Base-by-base conservation (phyloP, 2,113 vertebrate genomes). In the Dromas ardeola region DNA sequence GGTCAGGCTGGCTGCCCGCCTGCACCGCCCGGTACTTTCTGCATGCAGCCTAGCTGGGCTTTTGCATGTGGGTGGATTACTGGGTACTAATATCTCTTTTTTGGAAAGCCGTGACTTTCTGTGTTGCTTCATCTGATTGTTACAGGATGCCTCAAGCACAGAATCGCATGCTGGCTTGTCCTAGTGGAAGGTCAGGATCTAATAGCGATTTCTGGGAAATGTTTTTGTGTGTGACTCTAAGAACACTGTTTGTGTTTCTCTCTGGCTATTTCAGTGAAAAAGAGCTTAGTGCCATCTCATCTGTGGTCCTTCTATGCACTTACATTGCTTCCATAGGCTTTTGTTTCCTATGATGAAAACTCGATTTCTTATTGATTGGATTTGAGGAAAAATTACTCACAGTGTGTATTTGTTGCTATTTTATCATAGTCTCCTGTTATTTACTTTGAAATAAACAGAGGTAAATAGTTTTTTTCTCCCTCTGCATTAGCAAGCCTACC, bases 131-230 rank as follows among this genome's bases (percentile, higher is more conserved):
- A 10, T 38, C 29, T 53, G 23, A 53, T 52, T 27, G 17, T 15
- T 25, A 11, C 6, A 12, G 5, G 1, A 36, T 62, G 20, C 26
- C 5, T 55, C 66, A 22, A 55, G 59, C 17, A 25, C 3, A 56
- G 55, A 74, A 47, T 34, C 11, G 10, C 16, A 5, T 20, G 11
- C 26, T 67, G 52, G 3, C 47, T 79, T 76, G 38, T 76, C 69
- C 83, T 32, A 61, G 18, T 42, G 23, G 56, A 89, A 79, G 65
- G 73, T 87, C 70, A 78, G n/a, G 36, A 56, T 69, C 47, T 87
- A 91, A 69, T 18, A 91, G 23, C 3, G 0, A 21, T 74, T 94
- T 94, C 90, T 89, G 87, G 58, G 65, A 96, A 95, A 91, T 91
- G 34, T 56, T 89, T 96, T 86, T 86, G 15, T 22, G 52, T 56